Evolutionary conservation across 2,797 vertebrate genomes (phyloP).

Genomic region (Oreonectes daqikongensis): DNA sequence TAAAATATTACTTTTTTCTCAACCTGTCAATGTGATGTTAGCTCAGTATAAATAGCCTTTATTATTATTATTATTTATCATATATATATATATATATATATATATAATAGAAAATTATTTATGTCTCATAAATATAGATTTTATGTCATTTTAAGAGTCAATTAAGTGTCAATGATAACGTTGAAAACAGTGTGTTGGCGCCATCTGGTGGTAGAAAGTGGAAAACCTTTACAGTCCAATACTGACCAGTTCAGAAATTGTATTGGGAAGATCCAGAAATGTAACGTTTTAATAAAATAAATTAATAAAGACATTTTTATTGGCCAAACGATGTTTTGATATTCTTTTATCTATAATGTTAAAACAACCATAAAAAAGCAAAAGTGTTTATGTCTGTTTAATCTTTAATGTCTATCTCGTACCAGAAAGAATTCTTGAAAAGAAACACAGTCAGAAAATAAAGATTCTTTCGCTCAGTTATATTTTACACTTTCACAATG

Average conservation of each 20-base stretch:
- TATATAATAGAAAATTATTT: no score
- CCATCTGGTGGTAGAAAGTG: not conserved
- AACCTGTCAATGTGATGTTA: no score
- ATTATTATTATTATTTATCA: no score
- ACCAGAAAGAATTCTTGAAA: constrained; percentile 71
- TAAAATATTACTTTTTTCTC: no score
- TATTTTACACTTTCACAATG: constrained; percentile 71
- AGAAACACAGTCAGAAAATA: constrained; percentile 76
- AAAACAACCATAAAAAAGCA: not conserved
- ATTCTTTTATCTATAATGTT: not conserved
- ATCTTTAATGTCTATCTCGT: constrained; percentile 74
- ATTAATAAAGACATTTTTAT: not conserved
- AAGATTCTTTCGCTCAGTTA: constrained; percentile 72
- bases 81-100: no score
- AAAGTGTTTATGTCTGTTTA: constrained; percentile 64
- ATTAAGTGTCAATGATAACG: no score
- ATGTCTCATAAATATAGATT: no score
- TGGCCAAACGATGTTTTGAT: not conserved
- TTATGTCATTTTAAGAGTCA: no score
- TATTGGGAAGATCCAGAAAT: no score
- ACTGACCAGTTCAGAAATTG: no score
- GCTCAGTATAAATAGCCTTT: no score
- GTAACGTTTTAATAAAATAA: no score
- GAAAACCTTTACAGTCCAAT: not conserved
- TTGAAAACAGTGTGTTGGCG: not conserved